Percentiles rank a stretch among this genome's conserved stretches.
phyloP scores from a whole-genome alignment of 2,113 vertebrate genomes.

The Chloropsis hardwickii region DNA sequence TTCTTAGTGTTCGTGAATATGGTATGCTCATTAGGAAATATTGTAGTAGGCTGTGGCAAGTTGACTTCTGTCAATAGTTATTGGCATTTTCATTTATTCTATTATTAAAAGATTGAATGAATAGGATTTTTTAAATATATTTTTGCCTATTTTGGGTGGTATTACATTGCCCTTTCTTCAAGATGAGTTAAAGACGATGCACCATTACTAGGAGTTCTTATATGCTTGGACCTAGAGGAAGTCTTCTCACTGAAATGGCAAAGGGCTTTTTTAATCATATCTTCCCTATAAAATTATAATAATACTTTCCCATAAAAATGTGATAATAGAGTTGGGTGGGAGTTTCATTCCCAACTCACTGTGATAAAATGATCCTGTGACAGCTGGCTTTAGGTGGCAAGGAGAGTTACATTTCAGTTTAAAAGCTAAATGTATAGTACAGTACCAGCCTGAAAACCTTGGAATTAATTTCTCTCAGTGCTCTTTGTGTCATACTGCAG shows the following conservation, averaged over 20 bases:
- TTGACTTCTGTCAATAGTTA: neutral
- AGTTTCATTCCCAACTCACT: neutral
- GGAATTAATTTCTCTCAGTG: neutral
- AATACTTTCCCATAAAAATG: neutral
- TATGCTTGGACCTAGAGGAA: neutral
- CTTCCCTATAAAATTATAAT: neutral
- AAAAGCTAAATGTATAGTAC: neutral
- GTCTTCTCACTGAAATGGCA: neutral
- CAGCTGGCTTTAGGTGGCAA: neutral
- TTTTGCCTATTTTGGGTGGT: neutral
- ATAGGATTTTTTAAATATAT: neutral
- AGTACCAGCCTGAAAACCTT: neutral
- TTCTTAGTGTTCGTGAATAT: neutral
- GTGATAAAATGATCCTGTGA: neutral
- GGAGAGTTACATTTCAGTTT: neutral
- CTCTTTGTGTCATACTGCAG: neutral
- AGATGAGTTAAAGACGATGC: neutral
- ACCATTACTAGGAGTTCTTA: fast-evolving
- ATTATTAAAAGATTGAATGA: neutral
- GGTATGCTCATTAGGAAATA: neutral
- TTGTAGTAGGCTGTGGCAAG: neutral
- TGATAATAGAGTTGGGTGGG: neutral
- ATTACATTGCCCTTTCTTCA: neutral
- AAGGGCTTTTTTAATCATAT: neutral
- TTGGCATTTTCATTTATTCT: neutral